Percentiles rank a stretch among this genome's conserved stretches.
phyloP scores from a whole-genome alignment of 2,113 vertebrate species.

The Chloropsis cyanopogon region DNA sequence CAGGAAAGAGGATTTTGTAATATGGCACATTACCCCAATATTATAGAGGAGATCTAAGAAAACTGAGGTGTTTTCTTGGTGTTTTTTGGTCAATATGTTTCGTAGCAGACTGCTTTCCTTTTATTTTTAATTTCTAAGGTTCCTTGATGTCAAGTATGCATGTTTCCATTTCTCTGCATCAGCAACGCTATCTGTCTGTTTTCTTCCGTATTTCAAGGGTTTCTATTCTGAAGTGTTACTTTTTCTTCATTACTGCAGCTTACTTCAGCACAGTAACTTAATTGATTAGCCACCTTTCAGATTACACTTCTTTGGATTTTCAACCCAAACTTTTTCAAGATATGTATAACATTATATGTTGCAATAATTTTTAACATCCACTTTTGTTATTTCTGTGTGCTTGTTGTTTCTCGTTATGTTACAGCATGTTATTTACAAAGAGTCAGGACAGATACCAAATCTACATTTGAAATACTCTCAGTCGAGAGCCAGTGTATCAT shows the following conservation, averaged over 20 bases:
- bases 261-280: not conserved
- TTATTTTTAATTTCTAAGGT: not conserved
- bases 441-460: not conserved
- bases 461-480: not conserved
- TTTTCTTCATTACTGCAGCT: not conserved
- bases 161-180: not conserved
- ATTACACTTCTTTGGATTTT: not conserved
- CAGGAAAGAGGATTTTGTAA: not conserved
- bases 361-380: not conserved
- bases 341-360: not conserved
- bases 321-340: not conserved
- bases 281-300: not conserved
- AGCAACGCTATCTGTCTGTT: not conserved
- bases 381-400: not conserved
- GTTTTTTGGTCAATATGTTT: not conserved
- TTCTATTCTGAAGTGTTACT: not conserved
- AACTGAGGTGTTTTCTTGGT: not conserved
- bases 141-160: not conserved
- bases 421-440: not conserved
- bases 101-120: not conserved
- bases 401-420: not conserved
- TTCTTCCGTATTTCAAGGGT: not conserved
- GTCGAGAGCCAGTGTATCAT: not conserved
- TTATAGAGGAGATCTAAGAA: not conserved
- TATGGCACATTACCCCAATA: accelerated